Evolutionary conservation across 2,797 vertebrate genomes (phyloP).

Genomic region (Loriculus beryllinus): DNA sequence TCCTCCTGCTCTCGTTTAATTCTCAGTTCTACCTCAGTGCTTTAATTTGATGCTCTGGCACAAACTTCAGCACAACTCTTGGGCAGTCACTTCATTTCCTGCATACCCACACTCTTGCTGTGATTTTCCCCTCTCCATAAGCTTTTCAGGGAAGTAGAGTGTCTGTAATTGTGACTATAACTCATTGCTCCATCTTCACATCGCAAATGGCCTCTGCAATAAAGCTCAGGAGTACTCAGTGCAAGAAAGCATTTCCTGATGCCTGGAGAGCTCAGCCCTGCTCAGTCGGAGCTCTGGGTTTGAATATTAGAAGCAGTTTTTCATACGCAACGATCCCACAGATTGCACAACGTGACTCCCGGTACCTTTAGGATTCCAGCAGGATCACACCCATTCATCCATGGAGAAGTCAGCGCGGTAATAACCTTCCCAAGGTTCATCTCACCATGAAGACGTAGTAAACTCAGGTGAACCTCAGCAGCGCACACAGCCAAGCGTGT

Average conservation of each 20-base stretch:
- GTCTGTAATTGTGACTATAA: neutral
- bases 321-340: rapidly evolving
- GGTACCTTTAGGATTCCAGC: neutral
- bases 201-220: neutral
- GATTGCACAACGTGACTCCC: neutral
- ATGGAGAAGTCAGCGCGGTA: neutral
- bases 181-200: neutral
- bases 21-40: neutral
- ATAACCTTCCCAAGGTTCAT: neutral
- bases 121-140: neutral
- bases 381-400: neutral
- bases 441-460: neutral
- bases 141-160: neutral
- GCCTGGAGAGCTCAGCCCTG: neutral
- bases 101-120: neutral
- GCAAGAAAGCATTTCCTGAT: neutral
- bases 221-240: neutral
- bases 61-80: neutral
- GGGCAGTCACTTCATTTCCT: neutral
- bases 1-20: neutral
- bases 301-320: neutral
- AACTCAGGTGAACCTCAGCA: neutral
- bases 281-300: neutral
- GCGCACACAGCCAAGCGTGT: neutral
- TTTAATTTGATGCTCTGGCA: neutral